These are phyloP conservation scores for Euproctis similis DNA, from an alignment of 2,888 invertebrate species.

Conservation along the genomic window DNA sequence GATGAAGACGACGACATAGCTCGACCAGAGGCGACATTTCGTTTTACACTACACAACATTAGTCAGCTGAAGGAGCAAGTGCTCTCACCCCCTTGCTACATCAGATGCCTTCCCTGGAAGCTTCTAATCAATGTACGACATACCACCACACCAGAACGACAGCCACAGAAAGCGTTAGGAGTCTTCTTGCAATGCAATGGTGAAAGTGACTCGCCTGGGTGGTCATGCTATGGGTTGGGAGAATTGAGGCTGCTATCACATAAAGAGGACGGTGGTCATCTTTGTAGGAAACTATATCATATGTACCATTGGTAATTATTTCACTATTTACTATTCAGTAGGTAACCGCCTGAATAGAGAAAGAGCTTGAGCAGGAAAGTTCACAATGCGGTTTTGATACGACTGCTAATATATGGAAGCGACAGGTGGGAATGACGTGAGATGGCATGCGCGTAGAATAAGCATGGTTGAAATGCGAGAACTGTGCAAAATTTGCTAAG, in stretches of 20 bases:
- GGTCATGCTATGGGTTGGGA: constrained; percentile 98
- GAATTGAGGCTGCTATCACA: constrained; percentile 92
- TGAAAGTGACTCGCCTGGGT: constrained; percentile 95
- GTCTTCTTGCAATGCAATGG: constrained; percentile 97
- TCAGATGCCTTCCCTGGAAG: constrained; percentile 98
- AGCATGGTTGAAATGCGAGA: no score
- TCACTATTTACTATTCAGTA: no score
- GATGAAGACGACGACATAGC: constrained; percentile 85
- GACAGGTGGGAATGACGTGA: no score
- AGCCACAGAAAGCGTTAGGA: constrained; percentile 83
- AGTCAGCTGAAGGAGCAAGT: constrained; percentile 88
- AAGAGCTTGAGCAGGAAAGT: no score
- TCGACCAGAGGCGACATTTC: constrained; percentile 94
- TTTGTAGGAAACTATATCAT: constrained; percentile 93
- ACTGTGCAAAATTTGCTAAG: no score
- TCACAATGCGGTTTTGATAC: no score
- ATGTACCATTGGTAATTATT: constrained; percentile 87
- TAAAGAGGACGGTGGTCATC: constrained; percentile 86
- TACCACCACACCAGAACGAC: constrained; percentile 83
- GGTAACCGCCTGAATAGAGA: no score
- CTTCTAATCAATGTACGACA: constrained; percentile 94
- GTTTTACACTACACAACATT: constrained; percentile 89
- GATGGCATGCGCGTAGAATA: no score
- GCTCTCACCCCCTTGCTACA: constrained; percentile 92
- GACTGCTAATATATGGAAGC: no score